phyloP scores from a whole-genome alignment of 2,113 vertebrate genomes.

The Anoplopoma fimbria region DNA sequence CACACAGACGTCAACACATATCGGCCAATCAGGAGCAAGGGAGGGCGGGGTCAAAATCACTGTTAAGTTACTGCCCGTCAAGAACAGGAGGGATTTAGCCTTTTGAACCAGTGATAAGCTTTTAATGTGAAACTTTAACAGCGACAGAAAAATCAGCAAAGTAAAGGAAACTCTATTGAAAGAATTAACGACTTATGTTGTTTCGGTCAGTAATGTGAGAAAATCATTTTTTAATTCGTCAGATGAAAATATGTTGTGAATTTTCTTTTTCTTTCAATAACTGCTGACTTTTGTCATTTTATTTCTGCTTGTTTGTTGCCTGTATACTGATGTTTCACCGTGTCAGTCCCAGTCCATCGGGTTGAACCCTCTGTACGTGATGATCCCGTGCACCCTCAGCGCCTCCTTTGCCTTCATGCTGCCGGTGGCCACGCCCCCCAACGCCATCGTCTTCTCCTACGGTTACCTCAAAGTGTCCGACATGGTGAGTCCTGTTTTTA shows the following conservation, averaged over 20 bases:
- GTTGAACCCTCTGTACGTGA: constrained; percentile 92
- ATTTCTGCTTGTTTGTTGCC: no score
- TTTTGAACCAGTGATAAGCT: background rate
- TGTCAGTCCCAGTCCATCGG: constrained; percentile 87
- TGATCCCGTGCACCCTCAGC: constrained; percentile 95
- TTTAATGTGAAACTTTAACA: background rate
- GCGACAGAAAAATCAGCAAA: background rate
- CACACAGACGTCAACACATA: background rate
- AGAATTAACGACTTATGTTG: no score
- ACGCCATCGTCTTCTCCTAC: constrained; percentile 93
- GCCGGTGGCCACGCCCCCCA: constrained; percentile 95
- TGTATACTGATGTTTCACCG: background rate
- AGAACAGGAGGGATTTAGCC: background rate
- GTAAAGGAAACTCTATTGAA: background rate
- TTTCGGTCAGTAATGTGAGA: no score
- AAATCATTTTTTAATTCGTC: no score
- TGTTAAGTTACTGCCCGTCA: background rate
- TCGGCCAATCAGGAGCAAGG: background rate
- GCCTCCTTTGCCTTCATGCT: constrained; percentile 97
- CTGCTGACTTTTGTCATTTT: no score
- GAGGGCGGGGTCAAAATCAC: background rate
- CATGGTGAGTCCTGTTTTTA: constrained; percentile 97
- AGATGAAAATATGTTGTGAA: no score
- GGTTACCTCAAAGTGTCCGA: constrained; percentile 91
- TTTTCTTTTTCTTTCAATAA: no score